phyloP scores from a whole-genome alignment of 2,888 invertebrate species.

The Standfussiana lucernea region DNA sequence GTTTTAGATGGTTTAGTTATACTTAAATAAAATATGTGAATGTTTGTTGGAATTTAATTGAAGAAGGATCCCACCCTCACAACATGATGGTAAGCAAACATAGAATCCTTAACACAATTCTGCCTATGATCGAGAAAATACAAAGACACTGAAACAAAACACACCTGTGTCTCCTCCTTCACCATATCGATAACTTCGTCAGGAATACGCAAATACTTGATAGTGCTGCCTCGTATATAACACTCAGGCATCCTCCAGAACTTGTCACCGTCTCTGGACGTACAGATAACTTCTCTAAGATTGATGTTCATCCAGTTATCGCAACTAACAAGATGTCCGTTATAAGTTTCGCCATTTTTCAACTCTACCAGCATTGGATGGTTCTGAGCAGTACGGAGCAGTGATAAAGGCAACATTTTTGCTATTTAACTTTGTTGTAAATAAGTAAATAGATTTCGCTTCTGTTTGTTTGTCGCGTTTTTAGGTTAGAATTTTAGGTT shows the following conservation, averaged over 20 bases:
- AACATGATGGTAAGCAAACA: no score
- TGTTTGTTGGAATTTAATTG: no score
- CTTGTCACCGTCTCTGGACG: slow-evolving; percentile 99
- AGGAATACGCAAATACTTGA: slow-evolving; percentile 99
- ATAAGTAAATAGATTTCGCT: slow-evolving; percentile 34
- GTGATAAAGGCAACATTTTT: slow-evolving; percentile 95
- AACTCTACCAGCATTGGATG: slow-evolving; percentile 99
- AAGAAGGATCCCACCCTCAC: no score
- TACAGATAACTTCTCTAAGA: slow-evolving; percentile 99
- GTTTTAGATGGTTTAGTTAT: no score
- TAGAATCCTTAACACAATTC: no score
- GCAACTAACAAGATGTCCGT: slow-evolving; percentile 99
- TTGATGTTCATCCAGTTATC: slow-evolving; percentile 99
- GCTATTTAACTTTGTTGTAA: slow-evolving; percentile 6
- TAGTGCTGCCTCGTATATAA: slow-evolving; percentile 99
- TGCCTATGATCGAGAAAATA: not conserved
- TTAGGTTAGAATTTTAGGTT: slow-evolving; percentile 58
- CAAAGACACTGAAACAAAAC: not conserved
- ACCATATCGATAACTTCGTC: slow-evolving; percentile 99
- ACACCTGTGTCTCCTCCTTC: slow-evolving; percentile 96
- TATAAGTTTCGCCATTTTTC: slow-evolving; percentile 99
- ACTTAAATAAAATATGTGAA: no score
- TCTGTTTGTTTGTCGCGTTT: slow-evolving; percentile 56
- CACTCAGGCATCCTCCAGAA: slow-evolving; percentile 99
- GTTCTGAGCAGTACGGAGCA: slow-evolving; percentile 98